These are phyloP conservation scores for Pedionomus torquatus DNA, from an alignment of 2,113 vertebrate species.

Conservation along the genomic window DNA sequence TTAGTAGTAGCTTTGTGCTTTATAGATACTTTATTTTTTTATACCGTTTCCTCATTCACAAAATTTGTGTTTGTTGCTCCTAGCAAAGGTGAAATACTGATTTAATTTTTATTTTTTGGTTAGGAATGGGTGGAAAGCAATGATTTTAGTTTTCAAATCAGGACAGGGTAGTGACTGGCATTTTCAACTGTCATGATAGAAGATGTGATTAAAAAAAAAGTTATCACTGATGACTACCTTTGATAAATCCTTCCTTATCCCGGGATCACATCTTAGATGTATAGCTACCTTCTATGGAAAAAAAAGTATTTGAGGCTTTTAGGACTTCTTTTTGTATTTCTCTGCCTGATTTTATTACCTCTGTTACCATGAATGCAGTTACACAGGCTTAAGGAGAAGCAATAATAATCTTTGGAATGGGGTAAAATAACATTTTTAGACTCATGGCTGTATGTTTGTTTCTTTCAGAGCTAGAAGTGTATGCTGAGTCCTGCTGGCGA, in stretches of 20 bases:
- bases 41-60: background rate
- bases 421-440: background rate
- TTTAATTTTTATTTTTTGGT: background rate
- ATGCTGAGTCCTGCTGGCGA: background rate
- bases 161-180: background rate
- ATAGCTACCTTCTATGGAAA: background rate
- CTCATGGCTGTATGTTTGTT: background rate
- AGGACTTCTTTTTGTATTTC: background rate
- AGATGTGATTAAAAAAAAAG: background rate
- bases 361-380: background rate
- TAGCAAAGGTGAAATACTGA: background rate
- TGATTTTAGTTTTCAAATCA: background rate
- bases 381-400: background rate
- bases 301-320: background rate
- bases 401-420: background rate
- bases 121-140: background rate
- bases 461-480: background rate
- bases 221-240: background rate
- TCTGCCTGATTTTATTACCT: background rate
- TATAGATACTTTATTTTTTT: background rate
- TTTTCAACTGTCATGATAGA: background rate
- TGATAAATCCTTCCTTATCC: background rate
- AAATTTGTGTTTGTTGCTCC: background rate
- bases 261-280: background rate
- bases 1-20: background rate